phyloP scores from a whole-genome alignment of 2,888 invertebrate genomes.

The Nematopogon swammerdamellus region DNA sequence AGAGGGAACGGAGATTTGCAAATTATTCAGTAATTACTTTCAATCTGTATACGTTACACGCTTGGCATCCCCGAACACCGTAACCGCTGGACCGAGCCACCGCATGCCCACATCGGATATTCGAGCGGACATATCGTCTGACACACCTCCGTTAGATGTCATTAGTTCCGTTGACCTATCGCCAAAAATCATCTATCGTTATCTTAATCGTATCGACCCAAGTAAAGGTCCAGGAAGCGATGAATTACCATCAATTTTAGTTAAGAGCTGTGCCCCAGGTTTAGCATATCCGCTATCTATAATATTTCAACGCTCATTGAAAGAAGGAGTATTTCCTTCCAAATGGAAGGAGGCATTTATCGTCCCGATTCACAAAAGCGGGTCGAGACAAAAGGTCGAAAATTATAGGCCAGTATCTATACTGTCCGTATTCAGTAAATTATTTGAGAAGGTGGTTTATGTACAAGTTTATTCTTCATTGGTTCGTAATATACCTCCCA shows the following conservation, averaged over 20 bases:
- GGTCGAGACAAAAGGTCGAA: not conserved
- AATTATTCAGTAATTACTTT: not conserved
- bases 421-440: slow-evolving; percentile 4
- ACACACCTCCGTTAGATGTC: not conserved
- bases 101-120: too few relatives aligned
- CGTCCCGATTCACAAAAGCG: slow-evolving; percentile 6
- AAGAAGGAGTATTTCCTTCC: slow-evolving; percentile 1
- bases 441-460: slow-evolving; percentile 2
- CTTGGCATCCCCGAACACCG: not conserved
- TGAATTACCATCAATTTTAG: not conserved
- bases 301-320: not conserved
- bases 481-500: not conserved
- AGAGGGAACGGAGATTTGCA: not conserved
- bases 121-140: not conserved
- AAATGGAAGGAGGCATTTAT: slow-evolving; percentile 5
- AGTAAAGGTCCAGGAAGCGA: not conserved
- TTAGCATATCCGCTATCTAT: not conserved
- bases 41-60: not conserved
- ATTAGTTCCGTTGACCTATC: not conserved
- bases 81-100: too few relatives aligned
- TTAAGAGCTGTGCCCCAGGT: not conserved
- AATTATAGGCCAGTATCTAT: slow-evolving; percentile 7
- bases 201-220: not conserved
- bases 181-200: not conserved
- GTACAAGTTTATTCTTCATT: slow-evolving; percentile 1